Conservation (phyloP, 2,113 vertebrate species). For the Oncorhynchus kisutch region DNA sequence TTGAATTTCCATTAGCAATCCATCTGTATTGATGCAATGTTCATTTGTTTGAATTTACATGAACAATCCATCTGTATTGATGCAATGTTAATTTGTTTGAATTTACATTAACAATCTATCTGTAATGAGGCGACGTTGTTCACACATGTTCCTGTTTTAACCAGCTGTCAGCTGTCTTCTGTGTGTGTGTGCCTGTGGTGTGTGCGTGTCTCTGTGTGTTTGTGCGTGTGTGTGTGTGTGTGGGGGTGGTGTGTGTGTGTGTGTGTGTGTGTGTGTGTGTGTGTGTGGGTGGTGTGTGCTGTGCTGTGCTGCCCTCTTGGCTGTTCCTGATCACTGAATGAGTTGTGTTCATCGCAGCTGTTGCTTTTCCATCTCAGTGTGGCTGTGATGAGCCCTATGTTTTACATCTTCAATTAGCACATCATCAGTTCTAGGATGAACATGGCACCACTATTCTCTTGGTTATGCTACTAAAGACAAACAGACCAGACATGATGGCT, state of each 20-base stretch:
- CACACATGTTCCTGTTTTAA: neutral
- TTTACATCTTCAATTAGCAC: neutral
- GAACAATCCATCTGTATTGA: neutral
- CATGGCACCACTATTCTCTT: neutral
- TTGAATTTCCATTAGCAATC: too few species aligned
- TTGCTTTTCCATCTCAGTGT: neutral
- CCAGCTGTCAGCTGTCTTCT: too few species aligned
- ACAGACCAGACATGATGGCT: neutral
- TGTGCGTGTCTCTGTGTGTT: rapidly evolving
- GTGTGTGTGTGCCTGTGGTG: neutral
- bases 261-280: too few species aligned
- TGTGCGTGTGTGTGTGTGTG: neutral
- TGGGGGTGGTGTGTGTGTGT: too few species aligned
- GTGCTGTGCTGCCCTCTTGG: neutral
- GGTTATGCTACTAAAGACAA: neutral
- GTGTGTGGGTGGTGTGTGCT: too few species aligned
- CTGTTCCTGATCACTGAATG: conserved; percentile 20
- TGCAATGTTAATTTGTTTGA: neutral
- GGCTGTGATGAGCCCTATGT: conserved; percentile 1
- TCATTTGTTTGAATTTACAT: too few species aligned
- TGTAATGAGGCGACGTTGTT: neutral
- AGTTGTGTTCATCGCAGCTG: conserved; percentile 22
- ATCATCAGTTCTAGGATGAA: neutral
- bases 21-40: neutral
- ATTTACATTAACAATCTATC: too few species aligned